phyloP scores from a whole-genome alignment of 2,797 vertebrate species.

The Amblyraja radiata region DNA sequence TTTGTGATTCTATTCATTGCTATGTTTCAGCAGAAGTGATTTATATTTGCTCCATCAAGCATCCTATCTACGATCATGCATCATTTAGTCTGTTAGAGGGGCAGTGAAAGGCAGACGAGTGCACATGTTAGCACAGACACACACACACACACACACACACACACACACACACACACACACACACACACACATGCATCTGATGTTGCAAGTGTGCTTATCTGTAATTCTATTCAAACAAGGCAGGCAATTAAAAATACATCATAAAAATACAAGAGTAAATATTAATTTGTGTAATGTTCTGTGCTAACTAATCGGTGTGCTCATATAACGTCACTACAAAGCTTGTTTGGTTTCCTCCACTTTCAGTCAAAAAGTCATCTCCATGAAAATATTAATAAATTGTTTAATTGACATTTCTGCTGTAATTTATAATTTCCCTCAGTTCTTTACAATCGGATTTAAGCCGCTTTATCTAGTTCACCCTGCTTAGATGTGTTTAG shows the following conservation, averaged over 20 bases:
- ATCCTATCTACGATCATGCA: neutral
- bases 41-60: neutral
- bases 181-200: neutral
- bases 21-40: neutral
- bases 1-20: neutral
- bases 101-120: neutral
- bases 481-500: too few relatives aligned
- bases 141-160: neutral
- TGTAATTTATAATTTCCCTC: neutral
- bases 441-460: neutral
- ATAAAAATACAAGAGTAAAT: neutral
- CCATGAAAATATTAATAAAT: neutral
- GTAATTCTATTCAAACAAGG: constrained; percentile 11
- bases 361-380: neutral
- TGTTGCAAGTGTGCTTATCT: neutral
- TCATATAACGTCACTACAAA: neutral
- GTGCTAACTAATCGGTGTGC: neutral
- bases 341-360: neutral
- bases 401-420: neutral
- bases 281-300: neutral
- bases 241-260: constrained; percentile 12
- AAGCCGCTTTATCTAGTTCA: neutral
- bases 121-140: too few relatives aligned
- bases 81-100: neutral
- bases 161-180: neutral